phyloP scores from a whole-genome alignment of 2,888 invertebrate species.

The Bursaphelenchus okinawaensis region DNA sequence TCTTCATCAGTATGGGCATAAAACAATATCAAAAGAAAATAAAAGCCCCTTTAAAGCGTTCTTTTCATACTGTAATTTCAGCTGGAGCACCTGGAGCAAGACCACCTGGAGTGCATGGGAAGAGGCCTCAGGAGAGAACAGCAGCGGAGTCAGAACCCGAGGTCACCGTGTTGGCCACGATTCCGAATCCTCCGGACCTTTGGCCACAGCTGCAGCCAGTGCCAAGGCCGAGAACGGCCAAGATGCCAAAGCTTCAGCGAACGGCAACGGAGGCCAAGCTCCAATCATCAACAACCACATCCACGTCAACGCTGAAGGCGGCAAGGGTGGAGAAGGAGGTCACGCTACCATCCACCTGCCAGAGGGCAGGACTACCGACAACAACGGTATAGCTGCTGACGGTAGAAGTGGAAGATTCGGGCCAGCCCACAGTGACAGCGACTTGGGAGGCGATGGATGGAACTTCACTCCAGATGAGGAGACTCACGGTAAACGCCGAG shows the following conservation, averaged over 20 bases:
- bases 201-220: background rate
- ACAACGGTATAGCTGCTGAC: background rate
- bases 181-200: background rate
- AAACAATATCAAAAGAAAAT: too few relatives aligned
- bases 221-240: background rate
- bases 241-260: conserved; percentile 9
- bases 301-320: conserved; percentile 19
- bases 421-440: background rate
- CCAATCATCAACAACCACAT: conserved; percentile 22
- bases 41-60: too few relatives aligned
- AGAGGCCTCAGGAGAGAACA: conserved; percentile 3
- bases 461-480: background rate
- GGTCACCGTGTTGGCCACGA: background rate
- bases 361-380: background rate
- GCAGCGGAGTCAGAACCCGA: background rate
- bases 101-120: conserved; percentile 24
- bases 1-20: too few relatives aligned
- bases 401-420: conserved; percentile 6
- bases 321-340: conserved; percentile 15
- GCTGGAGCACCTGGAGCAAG: conserved; percentile 33
- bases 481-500: background rate
- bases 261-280: background rate
- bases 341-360: conserved; percentile 11
- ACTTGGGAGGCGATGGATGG: background rate
- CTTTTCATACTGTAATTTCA: too few relatives aligned